Conservation (phyloP, 2,888 invertebrate genomes). For the Drosophila buzzatii region DNA sequence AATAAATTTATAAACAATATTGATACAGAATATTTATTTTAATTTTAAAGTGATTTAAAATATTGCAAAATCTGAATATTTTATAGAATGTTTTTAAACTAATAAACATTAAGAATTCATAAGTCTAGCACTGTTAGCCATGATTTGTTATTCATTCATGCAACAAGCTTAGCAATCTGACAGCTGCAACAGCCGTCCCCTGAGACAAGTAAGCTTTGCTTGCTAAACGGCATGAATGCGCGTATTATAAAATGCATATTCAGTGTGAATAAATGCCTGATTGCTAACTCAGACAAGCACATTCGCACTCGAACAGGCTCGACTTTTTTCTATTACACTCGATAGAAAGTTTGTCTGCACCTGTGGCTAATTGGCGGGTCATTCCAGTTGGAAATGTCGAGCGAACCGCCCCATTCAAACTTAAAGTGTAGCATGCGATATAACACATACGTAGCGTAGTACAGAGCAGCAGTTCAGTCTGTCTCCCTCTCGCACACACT, state of each 20-base stretch:
- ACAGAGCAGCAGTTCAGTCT: neutral
- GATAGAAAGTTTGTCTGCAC: constrained; percentile 44
- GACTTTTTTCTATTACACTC: constrained; percentile 27
- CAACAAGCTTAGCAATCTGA: neutral
- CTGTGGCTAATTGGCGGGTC: constrained; percentile 73
- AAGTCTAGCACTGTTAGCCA: no score
- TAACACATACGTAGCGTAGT: constrained; percentile 36
- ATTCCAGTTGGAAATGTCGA: constrained; percentile 56
- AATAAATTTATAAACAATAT: no score
- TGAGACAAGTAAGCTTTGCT: neutral
- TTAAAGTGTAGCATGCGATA: constrained; percentile 72
- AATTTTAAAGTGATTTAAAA: no score
- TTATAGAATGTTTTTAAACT: no score
- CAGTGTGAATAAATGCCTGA: neutral
- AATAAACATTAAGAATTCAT: no score
- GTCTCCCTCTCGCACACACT: neutral
- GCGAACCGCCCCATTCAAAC: constrained; percentile 66
- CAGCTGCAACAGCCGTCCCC: neutral
- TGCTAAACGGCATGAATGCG: neutral
- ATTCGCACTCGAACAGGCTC: constrained; percentile 12
- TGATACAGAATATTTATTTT: no score
- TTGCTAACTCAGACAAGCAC: neutral
- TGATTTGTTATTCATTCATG: no score
- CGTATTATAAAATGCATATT: neutral
- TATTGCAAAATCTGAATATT: no score